A percentile compares a stretch with the other conserved stretches of the same genome.
phyloP scores from a whole-genome alignment of 2,797 vertebrate genomes.

The Gorsachius magnificus region DNA sequence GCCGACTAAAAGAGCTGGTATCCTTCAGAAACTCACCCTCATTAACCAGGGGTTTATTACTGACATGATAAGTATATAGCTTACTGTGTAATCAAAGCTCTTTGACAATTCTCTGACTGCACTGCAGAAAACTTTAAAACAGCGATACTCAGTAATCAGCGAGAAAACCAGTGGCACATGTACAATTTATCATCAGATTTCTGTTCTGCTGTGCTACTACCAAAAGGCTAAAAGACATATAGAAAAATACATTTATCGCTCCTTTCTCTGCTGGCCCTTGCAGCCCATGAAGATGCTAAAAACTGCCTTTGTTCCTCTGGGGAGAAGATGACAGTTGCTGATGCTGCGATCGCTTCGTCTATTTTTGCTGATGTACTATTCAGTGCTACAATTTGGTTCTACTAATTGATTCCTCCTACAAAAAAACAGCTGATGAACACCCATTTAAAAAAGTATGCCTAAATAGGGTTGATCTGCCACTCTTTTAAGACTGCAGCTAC shows the following conservation, averaged over 20 bases:
- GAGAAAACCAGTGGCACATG: background rate
- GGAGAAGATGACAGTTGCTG: constrained; percentile 7
- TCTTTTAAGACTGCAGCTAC: constrained; percentile 20
- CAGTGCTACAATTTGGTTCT: background rate
- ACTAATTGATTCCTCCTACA: constrained; percentile 60
- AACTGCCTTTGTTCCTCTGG: background rate
- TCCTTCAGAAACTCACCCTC: background rate
- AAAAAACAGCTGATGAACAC: constrained; percentile 36
- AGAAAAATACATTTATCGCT: background rate
- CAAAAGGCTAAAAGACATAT: background rate
- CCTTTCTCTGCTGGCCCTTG: background rate
- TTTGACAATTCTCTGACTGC: background rate
- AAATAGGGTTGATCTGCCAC: constrained; percentile 20
- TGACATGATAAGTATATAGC: background rate
- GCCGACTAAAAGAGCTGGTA: background rate
- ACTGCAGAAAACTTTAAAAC: background rate
- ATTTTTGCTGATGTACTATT: constrained; percentile 55
- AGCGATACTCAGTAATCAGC: background rate
- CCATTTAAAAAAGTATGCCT: background rate
- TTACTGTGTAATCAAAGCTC: background rate
- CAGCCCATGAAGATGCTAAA: constrained; percentile 5
- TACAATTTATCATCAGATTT: background rate
- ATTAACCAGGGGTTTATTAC: background rate
- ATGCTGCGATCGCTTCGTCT: background rate
- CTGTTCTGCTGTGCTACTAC: background rate